These are phyloP conservation scores for Erethizon dorsatum DNA, from an alignment of 2,797 vertebrate species.

Conservation along the genomic window DNA sequence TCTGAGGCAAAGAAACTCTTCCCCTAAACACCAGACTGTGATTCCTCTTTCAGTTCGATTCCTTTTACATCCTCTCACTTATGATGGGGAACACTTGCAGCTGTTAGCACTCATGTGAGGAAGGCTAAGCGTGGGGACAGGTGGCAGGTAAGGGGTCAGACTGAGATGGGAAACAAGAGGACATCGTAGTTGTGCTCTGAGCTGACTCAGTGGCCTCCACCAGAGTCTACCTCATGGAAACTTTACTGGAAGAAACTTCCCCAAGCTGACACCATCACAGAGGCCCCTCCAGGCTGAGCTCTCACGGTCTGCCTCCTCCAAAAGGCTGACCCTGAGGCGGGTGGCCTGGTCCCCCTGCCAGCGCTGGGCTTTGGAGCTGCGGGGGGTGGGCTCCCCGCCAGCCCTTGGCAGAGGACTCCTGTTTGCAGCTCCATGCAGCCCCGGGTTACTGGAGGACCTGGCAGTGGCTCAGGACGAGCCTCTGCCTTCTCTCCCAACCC, in stretches of 20 bases:
- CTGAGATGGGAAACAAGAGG: not conserved
- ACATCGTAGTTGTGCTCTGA: not conserved
- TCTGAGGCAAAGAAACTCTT: not conserved
- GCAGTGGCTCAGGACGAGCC: not conserved
- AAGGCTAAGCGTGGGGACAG: not conserved
- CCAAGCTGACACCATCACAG: not conserved
- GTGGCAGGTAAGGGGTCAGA: not conserved
- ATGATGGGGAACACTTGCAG: not conserved
- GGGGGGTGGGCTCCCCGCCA: constrained; percentile 40
- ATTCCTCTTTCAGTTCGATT: not conserved
- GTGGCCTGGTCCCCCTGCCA: not conserved
- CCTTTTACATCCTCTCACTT: not conserved
- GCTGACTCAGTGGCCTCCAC: not conserved
- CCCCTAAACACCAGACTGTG: not conserved
- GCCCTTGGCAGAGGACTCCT: constrained; percentile 29
- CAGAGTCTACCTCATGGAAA: constrained; percentile 57
- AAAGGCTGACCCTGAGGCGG: not conserved
- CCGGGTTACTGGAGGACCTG: not conserved
- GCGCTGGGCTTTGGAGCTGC: not conserved
- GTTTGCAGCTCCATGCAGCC: not conserved
- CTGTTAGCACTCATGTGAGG: not conserved
- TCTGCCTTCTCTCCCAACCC: not conserved
- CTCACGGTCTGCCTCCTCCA: constrained; percentile 63
- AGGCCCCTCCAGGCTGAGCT: not conserved
- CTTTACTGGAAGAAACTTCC: constrained; percentile 64